Base-by-base conservation (phyloP, 2,797 vertebrate species). In the Cuculus canorus region DNA sequence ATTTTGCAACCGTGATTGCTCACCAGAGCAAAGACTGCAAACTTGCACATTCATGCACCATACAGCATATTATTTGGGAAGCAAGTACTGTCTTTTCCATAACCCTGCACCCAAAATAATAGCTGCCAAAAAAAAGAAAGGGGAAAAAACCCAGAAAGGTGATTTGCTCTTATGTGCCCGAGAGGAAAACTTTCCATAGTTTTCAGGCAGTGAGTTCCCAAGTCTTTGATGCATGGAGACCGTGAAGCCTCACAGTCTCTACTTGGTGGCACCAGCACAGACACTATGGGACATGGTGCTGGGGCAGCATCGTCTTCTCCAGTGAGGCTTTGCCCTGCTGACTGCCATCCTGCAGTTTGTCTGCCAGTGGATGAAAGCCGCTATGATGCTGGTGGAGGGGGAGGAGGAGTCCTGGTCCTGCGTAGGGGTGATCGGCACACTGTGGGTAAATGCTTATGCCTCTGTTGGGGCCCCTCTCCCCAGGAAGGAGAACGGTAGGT, bases 211-310 rank as follows among this genome's bases (percentile, higher is more conserved):
- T 17, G 53, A 60, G 8, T 56, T 90, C 32, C 59, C 56, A 47
- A 0, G 1, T 15, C 33, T 69, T 39, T 43, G 39, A 60, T 19
- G 68, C 43, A 56, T 0, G 0, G 25, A 60, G 79, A 48, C 28
- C 37, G 23, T 28, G 37, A 71, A 83, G 32, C 37, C 17, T 81
- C 32, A 16, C 22, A 25, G 16, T 59, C 37, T 71, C 75, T 75
- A 7, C 16, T 18, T 25, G 39, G 25, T 22, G 15, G 69, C n/a
- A 86, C 9, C 61, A 84, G 64, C 24, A 41, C 13, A 65, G 54
- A 50, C 18, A 16, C 18, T 13, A 41, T 19, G 56, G 73, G 28
- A 66, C 8, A 6, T 0, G 19, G 30, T 52, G 24, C 48, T 56
- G 48, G 35, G 33, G 17, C 39, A 70, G 18, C 13, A 22, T 0